A percentile compares a stretch with the other conserved stretches of the same genome.
Conservation (phyloP, 2,888 invertebrate species). For the Thymelicus lineola region DNA sequence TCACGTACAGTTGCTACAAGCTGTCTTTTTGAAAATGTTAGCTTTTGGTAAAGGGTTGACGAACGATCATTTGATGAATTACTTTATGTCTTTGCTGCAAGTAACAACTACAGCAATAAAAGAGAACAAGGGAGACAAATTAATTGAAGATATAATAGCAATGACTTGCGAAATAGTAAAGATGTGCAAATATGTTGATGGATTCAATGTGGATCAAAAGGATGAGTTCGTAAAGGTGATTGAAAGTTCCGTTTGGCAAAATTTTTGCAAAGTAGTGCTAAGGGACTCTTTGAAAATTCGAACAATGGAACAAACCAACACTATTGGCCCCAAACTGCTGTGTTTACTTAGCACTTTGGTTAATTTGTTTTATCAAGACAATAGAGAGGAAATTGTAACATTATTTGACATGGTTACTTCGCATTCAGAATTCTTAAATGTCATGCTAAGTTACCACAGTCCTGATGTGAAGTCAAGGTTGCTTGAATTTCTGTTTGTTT, state of each 20-base stretch:
- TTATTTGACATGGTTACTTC: slow-evolving; percentile 90
- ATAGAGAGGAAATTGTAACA: slow-evolving; percentile 77
- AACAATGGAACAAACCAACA: slow-evolving; percentile 61
- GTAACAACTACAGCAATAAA: slow-evolving; percentile 79
- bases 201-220: slow-evolving; percentile 52
- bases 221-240: slow-evolving; percentile 69
- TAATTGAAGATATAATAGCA: slow-evolving; percentile 56
- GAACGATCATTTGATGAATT: slow-evolving; percentile 77
- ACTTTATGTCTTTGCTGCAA: slow-evolving; percentile 83
- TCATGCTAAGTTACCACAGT: slow-evolving; percentile 84
- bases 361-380: slow-evolving; percentile 80
- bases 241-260: slow-evolving; percentile 83
- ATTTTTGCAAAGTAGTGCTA: slow-evolving; percentile 87
- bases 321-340: slow-evolving; percentile 78
- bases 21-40: slow-evolving; percentile 82
- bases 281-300: slow-evolving; percentile 86
- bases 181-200: slow-evolving; percentile 61
- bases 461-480: slow-evolving; percentile 85
- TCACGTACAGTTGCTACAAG: slow-evolving; percentile 83
- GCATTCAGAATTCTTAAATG: slow-evolving; percentile 91
- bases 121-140: slow-evolving; percentile 59
- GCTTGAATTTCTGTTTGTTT: slow-evolving; percentile 86
- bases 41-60: slow-evolving; percentile 60
- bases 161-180: slow-evolving; percentile 65
- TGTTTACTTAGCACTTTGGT: slow-evolving; percentile 84